phyloP scores from a whole-genome alignment of 1,140 invertebrate species.

The Drosophila littoralis region DNA sequence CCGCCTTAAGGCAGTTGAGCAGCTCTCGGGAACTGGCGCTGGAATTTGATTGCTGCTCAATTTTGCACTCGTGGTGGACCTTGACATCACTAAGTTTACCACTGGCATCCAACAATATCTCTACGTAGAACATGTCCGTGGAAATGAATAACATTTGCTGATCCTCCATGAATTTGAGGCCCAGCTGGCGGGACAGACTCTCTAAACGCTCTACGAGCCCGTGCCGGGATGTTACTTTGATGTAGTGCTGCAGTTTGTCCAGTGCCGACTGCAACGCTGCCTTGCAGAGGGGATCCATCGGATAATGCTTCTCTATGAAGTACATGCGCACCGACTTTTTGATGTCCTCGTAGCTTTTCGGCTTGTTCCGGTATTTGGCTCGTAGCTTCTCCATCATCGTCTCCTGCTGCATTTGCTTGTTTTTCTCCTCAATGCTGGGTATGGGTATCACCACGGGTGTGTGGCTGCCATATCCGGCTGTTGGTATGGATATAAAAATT shows the following conservation, averaged over 20 bases:
- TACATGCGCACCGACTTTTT: conserved; percentile 93
- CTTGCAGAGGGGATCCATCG: conserved; percentile 93
- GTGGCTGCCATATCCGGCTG: conserved; percentile 44
- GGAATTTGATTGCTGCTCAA: conserved; percentile 88
- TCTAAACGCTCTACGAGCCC: conserved; percentile 96
- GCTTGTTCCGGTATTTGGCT: conserved; percentile 84
- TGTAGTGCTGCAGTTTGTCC: conserved; percentile 96
- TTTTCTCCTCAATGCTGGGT: conserved; percentile 64
- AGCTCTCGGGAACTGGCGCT: conserved; percentile 87
- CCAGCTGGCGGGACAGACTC: conserved; percentile 94
- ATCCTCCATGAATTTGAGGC: conserved; percentile 85
- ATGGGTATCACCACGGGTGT: conserved; percentile 26
- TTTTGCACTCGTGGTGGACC: conserved; percentile 84
- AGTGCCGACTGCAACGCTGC: conserved; percentile 94
- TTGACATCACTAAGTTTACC: conserved; percentile 96
- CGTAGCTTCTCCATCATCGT: conserved; percentile 71
- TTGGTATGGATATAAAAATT: neutral
- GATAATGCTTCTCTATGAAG: conserved; percentile 92
- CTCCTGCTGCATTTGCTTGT: conserved; percentile 70
- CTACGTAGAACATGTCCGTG: conserved; percentile 98
- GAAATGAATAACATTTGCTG: conserved; percentile 91
- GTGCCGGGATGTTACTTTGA: conserved; percentile 95
- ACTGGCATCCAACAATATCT: conserved; percentile 92
- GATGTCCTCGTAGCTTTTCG: conserved; percentile 92
- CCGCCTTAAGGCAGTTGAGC: conserved; percentile 90